A percentile compares a stretch with the other conserved stretches of the same genome.
phyloP scores from a whole-genome alignment of 2,113 vertebrate genomes.

The Pagrus major region DNA sequence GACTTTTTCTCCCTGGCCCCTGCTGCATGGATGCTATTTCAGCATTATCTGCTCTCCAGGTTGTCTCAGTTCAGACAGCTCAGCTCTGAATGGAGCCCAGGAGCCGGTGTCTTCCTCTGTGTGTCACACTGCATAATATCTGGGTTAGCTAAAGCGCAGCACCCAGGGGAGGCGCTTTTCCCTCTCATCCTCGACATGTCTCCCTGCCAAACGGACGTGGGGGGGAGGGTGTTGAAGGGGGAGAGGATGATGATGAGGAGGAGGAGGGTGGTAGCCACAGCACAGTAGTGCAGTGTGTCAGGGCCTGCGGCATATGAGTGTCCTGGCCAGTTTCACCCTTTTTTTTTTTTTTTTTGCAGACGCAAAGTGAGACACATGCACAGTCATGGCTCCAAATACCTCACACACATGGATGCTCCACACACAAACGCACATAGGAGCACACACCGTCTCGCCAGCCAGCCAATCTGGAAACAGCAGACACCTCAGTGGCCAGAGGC shows the following conservation, averaged over 20 bases:
- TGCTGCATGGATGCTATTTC: slow-evolving; percentile 12
- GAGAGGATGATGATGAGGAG: background rate
- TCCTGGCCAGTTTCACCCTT: slow-evolving; percentile 31
- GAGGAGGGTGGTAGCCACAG: background rate
- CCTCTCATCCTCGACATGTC: slow-evolving; percentile 67
- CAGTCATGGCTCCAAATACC: slow-evolving; percentile 29
- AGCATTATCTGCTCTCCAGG: slow-evolving; percentile 40
- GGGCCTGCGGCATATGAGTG: slow-evolving; percentile 49
- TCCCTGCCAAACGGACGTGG: slow-evolving; percentile 63
- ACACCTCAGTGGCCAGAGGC: slow-evolving; percentile 68
- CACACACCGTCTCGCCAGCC: slow-evolving; percentile 38
- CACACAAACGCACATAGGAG: slow-evolving; percentile 7
- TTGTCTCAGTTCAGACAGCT: slow-evolving; percentile 49
- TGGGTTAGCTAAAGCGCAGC: slow-evolving; percentile 72
- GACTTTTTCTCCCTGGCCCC: background rate
- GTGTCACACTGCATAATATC: slow-evolving; percentile 75
- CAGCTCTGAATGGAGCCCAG: slow-evolving; percentile 55
- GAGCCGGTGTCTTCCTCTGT: slow-evolving; percentile 68
- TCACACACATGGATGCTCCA: slow-evolving; percentile 3
- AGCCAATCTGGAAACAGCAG: slow-evolving; percentile 59
- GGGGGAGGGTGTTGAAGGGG: background rate
- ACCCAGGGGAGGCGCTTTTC: slow-evolving; percentile 69
- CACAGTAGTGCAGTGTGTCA: slow-evolving; percentile 69
- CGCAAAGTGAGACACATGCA: slow-evolving; percentile 34
- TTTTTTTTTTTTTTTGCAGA: slow-evolving; percentile 14